Conservation (phyloP, 2,888 invertebrate species). For the Congeria kusceri region DNA sequence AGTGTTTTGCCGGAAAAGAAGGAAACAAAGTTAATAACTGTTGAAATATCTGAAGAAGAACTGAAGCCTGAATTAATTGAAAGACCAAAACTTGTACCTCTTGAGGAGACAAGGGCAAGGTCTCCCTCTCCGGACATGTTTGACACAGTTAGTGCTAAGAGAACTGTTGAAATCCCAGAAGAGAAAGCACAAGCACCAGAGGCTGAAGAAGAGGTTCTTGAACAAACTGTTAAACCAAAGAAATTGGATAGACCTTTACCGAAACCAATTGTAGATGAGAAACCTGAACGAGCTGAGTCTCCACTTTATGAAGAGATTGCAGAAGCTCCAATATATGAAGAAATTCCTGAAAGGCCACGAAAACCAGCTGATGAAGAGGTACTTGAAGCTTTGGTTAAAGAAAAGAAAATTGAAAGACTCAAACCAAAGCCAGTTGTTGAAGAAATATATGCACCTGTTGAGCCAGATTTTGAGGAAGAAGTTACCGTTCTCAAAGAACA, state of each 20-base stretch:
- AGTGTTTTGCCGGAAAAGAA: not conserved
- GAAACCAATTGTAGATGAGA: constrained; percentile 72
- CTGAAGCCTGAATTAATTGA: constrained; percentile 58
- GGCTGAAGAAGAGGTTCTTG: constrained; percentile 67
- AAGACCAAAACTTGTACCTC: constrained; percentile 67
- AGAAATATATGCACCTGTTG: constrained; percentile 65
- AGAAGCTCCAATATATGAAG: constrained; percentile 42
- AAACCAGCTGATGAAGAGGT: constrained; percentile 87
- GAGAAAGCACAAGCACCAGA: constrained; percentile 57
- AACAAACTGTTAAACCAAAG: constrained; percentile 69
- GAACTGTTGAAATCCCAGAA: constrained; percentile 43
- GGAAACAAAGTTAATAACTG: constrained; percentile 11
- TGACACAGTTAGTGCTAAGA: constrained; percentile 27
- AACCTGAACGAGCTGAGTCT: constrained; percentile 41
- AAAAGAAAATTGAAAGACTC: constrained; percentile 46
- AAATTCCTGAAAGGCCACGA: constrained; percentile 84
- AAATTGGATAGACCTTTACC: constrained; percentile 74
- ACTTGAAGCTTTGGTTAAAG: constrained; percentile 39
- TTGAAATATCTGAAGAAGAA: constrained; percentile 57
- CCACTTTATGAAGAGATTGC: constrained; percentile 44
- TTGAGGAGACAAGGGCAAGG: constrained; percentile 55
- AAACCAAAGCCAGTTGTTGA: constrained; percentile 43
- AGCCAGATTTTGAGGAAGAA: constrained; percentile 64
- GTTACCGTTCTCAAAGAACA: constrained; percentile 55
- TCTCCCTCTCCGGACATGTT: constrained; percentile 60